Evolutionary conservation across 2,888 invertebrate genomes (phyloP).

Genomic region (Glaucopsyche alexis): DNA sequence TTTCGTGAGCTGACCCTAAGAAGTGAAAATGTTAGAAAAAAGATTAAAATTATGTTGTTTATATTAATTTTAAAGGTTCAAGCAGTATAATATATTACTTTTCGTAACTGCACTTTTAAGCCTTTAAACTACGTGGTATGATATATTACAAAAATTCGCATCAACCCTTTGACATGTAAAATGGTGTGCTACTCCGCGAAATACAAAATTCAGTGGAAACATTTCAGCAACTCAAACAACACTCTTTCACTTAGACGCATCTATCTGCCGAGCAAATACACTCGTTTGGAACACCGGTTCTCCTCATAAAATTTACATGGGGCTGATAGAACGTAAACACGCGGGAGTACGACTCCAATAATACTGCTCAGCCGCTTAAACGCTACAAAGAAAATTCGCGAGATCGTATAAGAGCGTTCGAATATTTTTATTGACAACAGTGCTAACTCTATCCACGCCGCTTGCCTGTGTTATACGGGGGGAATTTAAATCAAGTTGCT

Average conservation of each 20-base stretch:
- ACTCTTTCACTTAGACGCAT: constrained; percentile 31
- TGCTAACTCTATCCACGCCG: neutral
- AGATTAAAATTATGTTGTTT: no score
- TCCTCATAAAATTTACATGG: constrained; percentile 41
- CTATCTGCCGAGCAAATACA: constrained; percentile 34
- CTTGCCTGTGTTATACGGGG: neutral
- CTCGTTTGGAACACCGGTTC: constrained; percentile 38
- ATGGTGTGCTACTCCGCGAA: neutral
- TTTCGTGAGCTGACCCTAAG: no score
- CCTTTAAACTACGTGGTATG: neutral
- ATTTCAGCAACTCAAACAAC: constrained; percentile 30
- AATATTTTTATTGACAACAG: constrained; percentile 27
- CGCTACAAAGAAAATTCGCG: constrained; percentile 53
- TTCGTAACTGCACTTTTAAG: neutral
- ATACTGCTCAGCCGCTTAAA: constrained; percentile 50
- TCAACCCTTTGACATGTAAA: constrained; percentile 21
- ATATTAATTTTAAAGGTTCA: no score
- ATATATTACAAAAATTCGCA: neutral
- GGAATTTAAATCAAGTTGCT: neutral
- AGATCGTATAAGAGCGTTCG: constrained; percentile 5
- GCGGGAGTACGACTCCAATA: constrained; percentile 52
- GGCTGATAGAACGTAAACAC: constrained; percentile 63
- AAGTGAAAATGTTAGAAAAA: no score
- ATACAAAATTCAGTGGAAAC: constrained; percentile 31
- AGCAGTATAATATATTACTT: no score